A percentile compares a stretch with the other conserved stretches of the same genome.
Conservation (phyloP, 1,140 invertebrate species). For the Nebria ingens region DNA sequence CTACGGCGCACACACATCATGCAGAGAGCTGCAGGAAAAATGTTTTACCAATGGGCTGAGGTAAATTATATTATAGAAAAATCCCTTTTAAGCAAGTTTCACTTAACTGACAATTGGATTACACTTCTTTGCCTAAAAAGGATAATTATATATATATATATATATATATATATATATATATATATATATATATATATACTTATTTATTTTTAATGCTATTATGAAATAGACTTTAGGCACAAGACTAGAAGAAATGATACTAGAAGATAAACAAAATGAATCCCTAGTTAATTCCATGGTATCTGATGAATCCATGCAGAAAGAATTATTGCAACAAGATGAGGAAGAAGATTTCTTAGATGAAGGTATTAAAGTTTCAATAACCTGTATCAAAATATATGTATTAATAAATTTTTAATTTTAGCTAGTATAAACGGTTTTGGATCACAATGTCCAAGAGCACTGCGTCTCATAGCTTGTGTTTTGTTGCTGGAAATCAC, state of each 20-base stretch:
- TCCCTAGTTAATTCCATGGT: constrained; percentile 58
- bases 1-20: constrained; percentile 65
- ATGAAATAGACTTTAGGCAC: constrained; percentile 54
- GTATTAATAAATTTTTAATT: constrained; percentile 24
- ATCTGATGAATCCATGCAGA: constrained; percentile 71
- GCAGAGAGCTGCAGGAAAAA: constrained; percentile 84
- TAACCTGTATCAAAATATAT: too few species aligned
- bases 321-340: constrained; percentile 78
- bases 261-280: constrained; percentile 61
- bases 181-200: background rate
- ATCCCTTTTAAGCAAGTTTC: too few species aligned
- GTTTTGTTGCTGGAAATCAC: constrained; percentile 93
- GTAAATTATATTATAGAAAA: constrained; percentile 50
- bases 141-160: too few species aligned
- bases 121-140: too few species aligned
- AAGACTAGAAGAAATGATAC: constrained; percentile 72
- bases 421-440: constrained; percentile 75
- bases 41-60: constrained; percentile 97
- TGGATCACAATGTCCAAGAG: constrained; percentile 80
- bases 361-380: constrained; percentile 57
- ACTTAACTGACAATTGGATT: too few species aligned
- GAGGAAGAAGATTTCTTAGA: constrained; percentile 98
- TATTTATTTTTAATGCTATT: background rate
- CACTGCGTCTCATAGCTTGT: constrained; percentile 85
- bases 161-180: too few species aligned